These are phyloP conservation scores for Phalangium opilio DNA, from an alignment of 2,888 invertebrate genomes.

Conservation along the genomic window DNA sequence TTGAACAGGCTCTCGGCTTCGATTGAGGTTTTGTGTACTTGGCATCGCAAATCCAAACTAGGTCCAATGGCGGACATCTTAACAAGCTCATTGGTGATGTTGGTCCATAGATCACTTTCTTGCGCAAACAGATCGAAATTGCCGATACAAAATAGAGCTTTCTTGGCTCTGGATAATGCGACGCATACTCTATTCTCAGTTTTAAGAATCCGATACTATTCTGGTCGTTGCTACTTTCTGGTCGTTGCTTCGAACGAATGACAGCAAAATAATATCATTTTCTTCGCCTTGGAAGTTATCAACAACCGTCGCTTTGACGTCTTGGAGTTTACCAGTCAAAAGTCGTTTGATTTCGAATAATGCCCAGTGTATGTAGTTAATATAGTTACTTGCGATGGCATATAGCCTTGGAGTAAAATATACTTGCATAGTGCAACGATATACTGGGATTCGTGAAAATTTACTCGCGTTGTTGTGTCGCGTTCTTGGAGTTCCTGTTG, in stretches of 20 bases:
- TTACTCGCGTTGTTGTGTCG: too few species aligned
- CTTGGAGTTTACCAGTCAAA: too few species aligned
- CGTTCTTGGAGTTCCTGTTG: too few species aligned
- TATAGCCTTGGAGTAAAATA: constrained; percentile 45
- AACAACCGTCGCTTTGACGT: constrained; percentile 29
- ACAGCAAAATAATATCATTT: constrained; percentile 57
- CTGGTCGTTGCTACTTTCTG: too few species aligned
- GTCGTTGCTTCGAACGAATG: constrained; percentile 61
- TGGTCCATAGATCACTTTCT: constrained; percentile 13
- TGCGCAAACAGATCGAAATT: constrained; percentile 32
- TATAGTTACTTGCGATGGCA: constrained; percentile 49
- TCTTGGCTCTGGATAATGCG: constrained; percentile 37
- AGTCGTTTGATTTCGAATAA: constrained; percentile 33
- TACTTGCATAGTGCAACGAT: constrained; percentile 40
- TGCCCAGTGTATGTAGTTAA: constrained; percentile 57
- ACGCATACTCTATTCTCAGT: constrained; percentile 50
- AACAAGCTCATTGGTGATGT: constrained; percentile 6
- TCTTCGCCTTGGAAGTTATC: constrained; percentile 73
- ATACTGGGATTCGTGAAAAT: constrained; percentile 31
- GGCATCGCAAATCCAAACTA: constrained; percentile 11
- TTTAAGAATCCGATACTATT: constrained; percentile 50
- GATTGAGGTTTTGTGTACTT: constrained; percentile 9
- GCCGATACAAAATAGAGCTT: constrained; percentile 56
- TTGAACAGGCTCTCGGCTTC: constrained; percentile 6
- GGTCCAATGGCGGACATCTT: constrained; percentile 10